Base-by-base conservation (phyloP, 2,797 vertebrate species). In the Rhynchotus rufescens region DNA sequence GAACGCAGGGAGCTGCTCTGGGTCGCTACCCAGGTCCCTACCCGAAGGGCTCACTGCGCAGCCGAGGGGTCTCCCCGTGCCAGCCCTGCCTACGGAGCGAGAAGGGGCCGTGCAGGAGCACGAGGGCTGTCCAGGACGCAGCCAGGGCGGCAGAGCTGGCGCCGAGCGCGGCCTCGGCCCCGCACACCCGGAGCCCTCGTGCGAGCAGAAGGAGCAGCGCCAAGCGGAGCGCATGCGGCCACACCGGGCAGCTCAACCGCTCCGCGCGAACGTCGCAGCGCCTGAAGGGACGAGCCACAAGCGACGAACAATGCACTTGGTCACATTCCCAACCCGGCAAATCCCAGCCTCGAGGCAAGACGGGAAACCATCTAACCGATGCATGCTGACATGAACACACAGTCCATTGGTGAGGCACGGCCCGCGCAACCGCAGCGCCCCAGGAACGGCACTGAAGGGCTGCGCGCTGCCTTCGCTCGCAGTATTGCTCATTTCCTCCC, bases 351-450 rank as follows among this genome's bases (percentile, higher is more conserved):
- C 15, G 87, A 44, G 93, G 4, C 75, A 64, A 51, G 91, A 91
- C 88, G 88, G 62, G 86, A 82, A 81, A 72, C 12, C 80, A 51
- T 75, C 40, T 86, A 57, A 11, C 57, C 20, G 3, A 75, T 7
- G 1, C 77, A 71, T 3, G 1, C 77, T 40, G 74, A 36, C 80
- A 66, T 2, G 16, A 85, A 23, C 60, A 19, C 11, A 2, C 2
- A 0, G 9, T 3, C 67, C 26, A 0, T 1, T 67, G 86, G 71
- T 3, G 0, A 69, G 60, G 81, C 85, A 16, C 57, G n/a, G 91
- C 42, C 91, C 23, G 0, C n/a, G 89, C 85, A 88, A 80, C 86
- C 94, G 13, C 94, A 95, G 92, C 78, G 38, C 83, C 89, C 80
- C 49, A 1, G 89, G 90, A 93, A 45, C 4, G 6, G 3, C 32